Evolutionary conservation across 2,113 vertebrate species (phyloP).

Genomic region (Phasianus colchicus): DNA sequence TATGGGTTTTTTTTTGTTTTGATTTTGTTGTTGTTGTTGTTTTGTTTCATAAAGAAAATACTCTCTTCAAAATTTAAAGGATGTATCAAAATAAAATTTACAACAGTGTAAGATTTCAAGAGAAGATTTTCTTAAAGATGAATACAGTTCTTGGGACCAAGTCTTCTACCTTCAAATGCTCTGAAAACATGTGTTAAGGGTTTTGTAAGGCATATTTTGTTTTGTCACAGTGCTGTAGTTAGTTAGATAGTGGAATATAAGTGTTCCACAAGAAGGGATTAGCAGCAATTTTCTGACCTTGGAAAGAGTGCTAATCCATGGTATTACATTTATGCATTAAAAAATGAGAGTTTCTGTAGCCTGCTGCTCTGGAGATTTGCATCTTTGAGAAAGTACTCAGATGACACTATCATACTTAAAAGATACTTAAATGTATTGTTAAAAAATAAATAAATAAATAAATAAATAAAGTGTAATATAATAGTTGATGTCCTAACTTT

Average conservation of each 20-base stretch:
- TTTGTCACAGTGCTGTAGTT: background rate
- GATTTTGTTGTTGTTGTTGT: too few species aligned
- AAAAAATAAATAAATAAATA: too few species aligned
- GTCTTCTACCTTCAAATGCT: background rate
- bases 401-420: background rate
- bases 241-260: background rate
- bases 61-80: background rate
- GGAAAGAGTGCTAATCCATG: background rate
- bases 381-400: accelerated
- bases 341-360: background rate
- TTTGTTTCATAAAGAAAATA: background rate
- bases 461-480: background rate
- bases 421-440: background rate
- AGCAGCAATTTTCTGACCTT: slow-evolving; percentile 14
- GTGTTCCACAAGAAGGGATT: background rate
- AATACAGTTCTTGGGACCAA: background rate
- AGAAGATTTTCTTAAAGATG: slow-evolving; percentile 19
- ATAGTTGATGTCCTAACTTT: background rate
- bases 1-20: too few species aligned
- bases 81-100: background rate
- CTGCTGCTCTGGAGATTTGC: background rate
- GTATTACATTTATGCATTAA: background rate
- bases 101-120: background rate
- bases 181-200: background rate
- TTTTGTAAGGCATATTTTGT: background rate